Conservation (phyloP, 1,140 invertebrate genomes). For the Anastrepha ludens region DNA sequence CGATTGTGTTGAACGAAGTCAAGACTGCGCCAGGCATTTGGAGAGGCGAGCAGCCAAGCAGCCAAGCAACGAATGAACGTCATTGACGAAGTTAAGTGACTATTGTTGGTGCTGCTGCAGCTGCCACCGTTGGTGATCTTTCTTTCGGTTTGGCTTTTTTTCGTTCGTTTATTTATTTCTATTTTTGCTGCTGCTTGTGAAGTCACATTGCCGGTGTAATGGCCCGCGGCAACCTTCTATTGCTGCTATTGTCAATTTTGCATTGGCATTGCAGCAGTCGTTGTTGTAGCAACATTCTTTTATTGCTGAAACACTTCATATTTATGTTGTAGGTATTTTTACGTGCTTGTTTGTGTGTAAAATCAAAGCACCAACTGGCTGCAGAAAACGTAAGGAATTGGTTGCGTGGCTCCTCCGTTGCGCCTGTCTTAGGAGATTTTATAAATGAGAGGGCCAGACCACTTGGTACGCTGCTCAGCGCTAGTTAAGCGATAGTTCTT, state of each 20-base stretch:
- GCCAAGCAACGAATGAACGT: conserved; percentile 2
- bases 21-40: not conserved
- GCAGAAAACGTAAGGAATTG: not conserved
- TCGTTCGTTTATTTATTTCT: not conserved
- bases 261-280: not conserved
- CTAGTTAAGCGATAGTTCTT: not conserved
- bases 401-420: not conserved
- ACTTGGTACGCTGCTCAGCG: not conserved
- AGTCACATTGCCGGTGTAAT: not conserved
- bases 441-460: not conserved
- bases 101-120: conserved; percentile 4
- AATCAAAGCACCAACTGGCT: not conserved
- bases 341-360: not conserved
- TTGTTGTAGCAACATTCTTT: conserved; percentile 13
- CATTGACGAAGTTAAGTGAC: conserved; percentile 48
- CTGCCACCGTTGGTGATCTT: not conserved
- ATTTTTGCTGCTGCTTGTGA: not conserved
- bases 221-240: not conserved
- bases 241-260: conserved; percentile 28
- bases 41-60: not conserved
- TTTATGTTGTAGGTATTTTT: not conserved
- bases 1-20: not conserved
- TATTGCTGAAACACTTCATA: conserved; percentile 6
- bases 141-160: not conserved
- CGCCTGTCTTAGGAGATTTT: conserved; percentile 2